Evolutionary conservation across 2,888 invertebrate species (phyloP), one percentile per base, ranked within the genome.

Genomic region (Orchestes rusci): DNA sequence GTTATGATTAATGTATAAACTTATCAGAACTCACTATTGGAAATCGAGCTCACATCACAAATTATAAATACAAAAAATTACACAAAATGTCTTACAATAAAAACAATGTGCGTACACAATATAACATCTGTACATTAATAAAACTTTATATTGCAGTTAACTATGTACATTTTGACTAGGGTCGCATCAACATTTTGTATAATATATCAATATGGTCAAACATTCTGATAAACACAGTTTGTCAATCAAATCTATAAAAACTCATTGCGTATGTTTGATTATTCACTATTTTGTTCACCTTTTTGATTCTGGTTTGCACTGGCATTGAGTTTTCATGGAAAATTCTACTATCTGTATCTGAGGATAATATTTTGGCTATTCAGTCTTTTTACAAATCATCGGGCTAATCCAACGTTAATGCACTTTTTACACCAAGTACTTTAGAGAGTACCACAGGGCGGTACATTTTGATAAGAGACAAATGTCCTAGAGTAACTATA

Each of bases 151-250:
- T 48, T 39, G 53, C 54, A 50, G 43, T 39, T 52, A 42, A 46
- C 51, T 56, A 56, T 60, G 54, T 58, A 60, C 59, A 59, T 57
- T 37, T 58, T 60, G 60, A 60, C 60, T 60, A 60, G 60, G n/a
- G 55, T 56, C 40, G 39, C 27, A 39, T 52, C 55, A 56, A 58
- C 54, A 55, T 55, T 52, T 37, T 52, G 48, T 54, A 56, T 52
- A 54, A 49, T 34, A 35, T 39, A 39, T 38, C 33, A 53, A 43
- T 55, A 57, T 54, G 55, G 53, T 57, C 50, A 53, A 53, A 54
- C 54, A 55, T 47, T 43, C 23, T 51, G 31, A 35, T 29, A 42
- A 31, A 43, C 31, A 17, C 42, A 29, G 31, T 43, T 23, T 12
- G 7, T n/a, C n/a, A n/a, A n/a, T n/a, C n/a, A n/a, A n/a, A n/a